Conservation (phyloP, 2,797 vertebrate species). For the Clarias fuscus region DNA sequence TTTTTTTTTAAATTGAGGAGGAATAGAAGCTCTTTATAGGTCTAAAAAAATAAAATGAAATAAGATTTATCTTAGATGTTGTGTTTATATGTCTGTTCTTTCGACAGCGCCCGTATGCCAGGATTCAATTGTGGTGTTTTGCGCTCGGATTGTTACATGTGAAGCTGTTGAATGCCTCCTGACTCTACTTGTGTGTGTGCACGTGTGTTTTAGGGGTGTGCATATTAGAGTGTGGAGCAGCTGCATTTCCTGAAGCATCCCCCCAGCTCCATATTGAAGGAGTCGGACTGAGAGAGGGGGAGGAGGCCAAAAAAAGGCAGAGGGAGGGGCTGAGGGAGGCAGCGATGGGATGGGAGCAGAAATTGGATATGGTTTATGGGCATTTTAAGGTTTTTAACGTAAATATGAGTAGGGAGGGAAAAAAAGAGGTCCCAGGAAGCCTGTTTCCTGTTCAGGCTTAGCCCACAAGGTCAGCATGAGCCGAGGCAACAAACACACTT, state of each 20-base stretch:
- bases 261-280: conserved; percentile 30
- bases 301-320: conserved; percentile 24
- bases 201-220: conserved; percentile 11
- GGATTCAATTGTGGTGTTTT: neutral
- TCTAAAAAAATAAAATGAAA: neutral
- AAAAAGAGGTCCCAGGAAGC: conserved; percentile 15
- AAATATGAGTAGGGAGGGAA: conserved; percentile 31
- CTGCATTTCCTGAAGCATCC: conserved; percentile 45
- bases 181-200: conserved; percentile 6
- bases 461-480: conserved; percentile 35
- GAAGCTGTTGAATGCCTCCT: conserved; percentile 3
- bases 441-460: conserved; percentile 38
- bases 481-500: conserved; percentile 29
- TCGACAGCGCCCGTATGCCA: neutral
- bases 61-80: neutral
- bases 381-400: conserved; percentile 36
- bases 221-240: conserved; percentile 39
- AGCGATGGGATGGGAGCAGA: conserved; percentile 16
- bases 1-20: neutral
- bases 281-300: neutral
- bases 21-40: neutral
- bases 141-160: neutral
- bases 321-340: conserved; percentile 1
- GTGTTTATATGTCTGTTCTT: neutral
- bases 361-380: conserved; percentile 46